Percentiles rank a stretch among this genome's conserved stretches.
phyloP scores from a whole-genome alignment of 2,113 vertebrate species.

The Trachemys scripta region DNA sequence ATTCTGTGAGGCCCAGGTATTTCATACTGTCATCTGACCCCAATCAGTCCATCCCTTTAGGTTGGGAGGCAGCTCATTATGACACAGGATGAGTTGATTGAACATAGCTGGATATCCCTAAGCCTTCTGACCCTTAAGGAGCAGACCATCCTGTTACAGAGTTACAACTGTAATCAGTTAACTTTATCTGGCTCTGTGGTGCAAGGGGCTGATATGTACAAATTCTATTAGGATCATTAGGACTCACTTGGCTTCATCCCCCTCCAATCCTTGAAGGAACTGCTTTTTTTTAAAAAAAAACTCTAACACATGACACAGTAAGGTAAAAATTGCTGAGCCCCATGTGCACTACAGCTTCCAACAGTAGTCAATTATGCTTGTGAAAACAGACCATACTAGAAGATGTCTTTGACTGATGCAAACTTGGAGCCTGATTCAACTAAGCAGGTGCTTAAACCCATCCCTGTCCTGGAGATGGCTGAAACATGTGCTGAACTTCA shows the following conservation, averaged over 20 bases:
- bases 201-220: no score
- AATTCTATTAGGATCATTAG: neutral
- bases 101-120: neutral
- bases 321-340: neutral
- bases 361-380: neutral
- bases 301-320: neutral
- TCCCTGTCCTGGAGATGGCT: neutral
- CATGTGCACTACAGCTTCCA: neutral
- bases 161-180: neutral
- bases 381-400: neutral
- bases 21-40: neutral
- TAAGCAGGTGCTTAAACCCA: neutral
- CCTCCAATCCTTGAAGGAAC: neutral
- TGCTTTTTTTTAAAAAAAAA: neutral
- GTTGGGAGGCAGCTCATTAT: neutral
- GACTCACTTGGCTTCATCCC: neutral
- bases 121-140: neutral
- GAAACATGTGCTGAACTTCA: neutral
- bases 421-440: neutral
- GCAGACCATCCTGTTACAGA: neutral
- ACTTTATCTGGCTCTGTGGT: neutral
- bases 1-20: neutral
- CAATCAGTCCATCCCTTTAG: neutral
- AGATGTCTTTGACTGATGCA: neutral
- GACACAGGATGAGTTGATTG: neutral